These are phyloP conservation scores for Calephelis nemesis DNA, from an alignment of 1,140 invertebrate species.

Conservation along the genomic window DNA sequence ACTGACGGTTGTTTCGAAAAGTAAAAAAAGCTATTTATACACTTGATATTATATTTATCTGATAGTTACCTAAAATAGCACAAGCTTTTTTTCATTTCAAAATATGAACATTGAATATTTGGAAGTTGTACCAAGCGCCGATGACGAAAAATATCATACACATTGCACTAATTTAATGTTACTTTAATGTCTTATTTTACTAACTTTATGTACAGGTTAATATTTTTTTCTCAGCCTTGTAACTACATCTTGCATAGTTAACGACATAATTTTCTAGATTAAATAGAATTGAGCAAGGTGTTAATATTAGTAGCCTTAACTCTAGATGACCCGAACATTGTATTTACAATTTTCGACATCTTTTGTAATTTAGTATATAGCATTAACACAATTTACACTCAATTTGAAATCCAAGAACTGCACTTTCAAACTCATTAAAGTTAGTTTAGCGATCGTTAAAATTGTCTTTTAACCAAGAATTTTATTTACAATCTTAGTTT, in stretches of 20 bases:
- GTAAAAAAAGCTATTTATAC: too few species aligned
- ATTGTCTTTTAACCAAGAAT: too few species aligned
- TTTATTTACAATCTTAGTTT: too few species aligned
- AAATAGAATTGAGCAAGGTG: background rate
- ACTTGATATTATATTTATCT: too few species aligned
- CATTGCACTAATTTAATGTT: too few species aligned
- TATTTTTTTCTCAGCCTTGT: background rate
- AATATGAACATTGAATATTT: too few species aligned
- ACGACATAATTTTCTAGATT: background rate
- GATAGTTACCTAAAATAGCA: too few species aligned
- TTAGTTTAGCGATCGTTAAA: background rate
- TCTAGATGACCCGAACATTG: conserved; percentile 3
- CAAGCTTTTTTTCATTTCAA: too few species aligned
- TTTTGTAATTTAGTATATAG: conserved; percentile 5
- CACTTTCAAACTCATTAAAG: background rate
- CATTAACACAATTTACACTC: conserved; percentile 9
- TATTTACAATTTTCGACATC: background rate
- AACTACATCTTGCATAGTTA: background rate
- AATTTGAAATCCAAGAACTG: background rate
- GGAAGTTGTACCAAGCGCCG: too few species aligned
- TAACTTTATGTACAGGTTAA: background rate
- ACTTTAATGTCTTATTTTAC: background rate
- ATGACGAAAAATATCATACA: too few species aligned
- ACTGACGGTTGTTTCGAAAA: too few species aligned
- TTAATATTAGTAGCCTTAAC: conserved; percentile 4